phyloP scores from a whole-genome alignment of 2,113 vertebrate species.

The Anolis carolinensis region DNA sequence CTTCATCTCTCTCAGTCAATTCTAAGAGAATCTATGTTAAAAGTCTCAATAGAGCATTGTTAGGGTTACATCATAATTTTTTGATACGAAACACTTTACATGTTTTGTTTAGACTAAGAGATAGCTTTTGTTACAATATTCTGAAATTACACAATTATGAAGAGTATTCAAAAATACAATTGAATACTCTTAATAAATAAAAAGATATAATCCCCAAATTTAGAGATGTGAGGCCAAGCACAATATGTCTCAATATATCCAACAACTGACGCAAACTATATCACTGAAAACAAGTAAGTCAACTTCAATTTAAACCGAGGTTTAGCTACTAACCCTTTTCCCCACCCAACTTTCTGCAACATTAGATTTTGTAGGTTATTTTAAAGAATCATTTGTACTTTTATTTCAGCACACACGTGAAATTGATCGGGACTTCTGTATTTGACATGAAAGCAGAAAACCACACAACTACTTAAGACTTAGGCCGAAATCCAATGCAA shows the following conservation, averaged over 20 bases:
- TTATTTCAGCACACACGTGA: neutral
- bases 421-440: neutral
- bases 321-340: neutral
- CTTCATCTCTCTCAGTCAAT: slow-evolving; percentile 22
- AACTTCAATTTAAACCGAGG: neutral
- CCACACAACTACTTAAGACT: neutral
- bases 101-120: slow-evolving; percentile 11
- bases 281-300: neutral
- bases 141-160: no score
- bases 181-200: neutral
- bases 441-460: neutral
- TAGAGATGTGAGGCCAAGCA: neutral
- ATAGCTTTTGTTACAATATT: neutral
- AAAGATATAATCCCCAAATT: neutral
- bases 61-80: neutral
- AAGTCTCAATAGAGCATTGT: slow-evolving; percentile 33
- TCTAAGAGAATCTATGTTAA: neutral
- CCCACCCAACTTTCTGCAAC: neutral
- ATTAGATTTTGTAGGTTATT: slow-evolving; percentile 2
- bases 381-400: neutral
- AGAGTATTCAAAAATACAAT: no score
- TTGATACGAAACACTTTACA: neutral
- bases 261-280: neutral
- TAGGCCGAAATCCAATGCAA: neutral
- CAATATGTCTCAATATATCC: no score